Evolutionary conservation across 2,888 invertebrate species (phyloP), one percentile per base, ranked within the genome.

Genomic region (Caenorhabditis macrosperma): DNA sequence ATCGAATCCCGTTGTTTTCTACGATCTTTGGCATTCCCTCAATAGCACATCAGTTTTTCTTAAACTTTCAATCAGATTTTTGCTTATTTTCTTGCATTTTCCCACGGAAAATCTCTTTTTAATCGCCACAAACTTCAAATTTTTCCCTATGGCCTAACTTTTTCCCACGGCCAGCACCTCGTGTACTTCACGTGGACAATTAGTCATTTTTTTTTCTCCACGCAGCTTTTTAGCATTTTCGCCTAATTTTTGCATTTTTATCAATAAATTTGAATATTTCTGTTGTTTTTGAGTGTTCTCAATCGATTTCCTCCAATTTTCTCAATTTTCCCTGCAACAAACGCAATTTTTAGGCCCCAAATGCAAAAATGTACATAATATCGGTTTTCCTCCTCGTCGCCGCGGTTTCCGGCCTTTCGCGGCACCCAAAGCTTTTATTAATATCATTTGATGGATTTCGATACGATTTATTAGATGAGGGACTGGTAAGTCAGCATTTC

Each of bases 391-490:
- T 50, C 35, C 41, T 55, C 12, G 15, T 72, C 20, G 12, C 54
- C 12, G 46, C 17, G 9, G 54, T 48, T 44, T 38, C 55, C n/a
- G 26, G 28, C 2, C 59, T 79, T 24, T 79, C 79, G 1, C 54
- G 63, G 17, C 74, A 83, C 54, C 84, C 84, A n/a, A 84, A 82
- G 44, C 38, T 86, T 9, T 50, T 86, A 4, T 78, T 86, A 1
- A 79, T 86, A 15, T 85, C 84, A 2, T 85, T 86, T 44, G 86
- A 86, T 48, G 86, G 86, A 0, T 86, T 85, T 66, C 80, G 85
- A n/a, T 74, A 83, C 46, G 82, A 83, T 75, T 79, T 86, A 54
- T 76, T 86, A 67, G 77, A 83, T 20, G 67, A 78, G 41, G 83
- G 74, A 4, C 59, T 82, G 77, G 84, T 83, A 46, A 66, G 60